Evolutionary conservation across 2,888 invertebrate species (phyloP), one percentile per base, ranked within the genome.

Genomic region (Plagodis dolabraria): DNA sequence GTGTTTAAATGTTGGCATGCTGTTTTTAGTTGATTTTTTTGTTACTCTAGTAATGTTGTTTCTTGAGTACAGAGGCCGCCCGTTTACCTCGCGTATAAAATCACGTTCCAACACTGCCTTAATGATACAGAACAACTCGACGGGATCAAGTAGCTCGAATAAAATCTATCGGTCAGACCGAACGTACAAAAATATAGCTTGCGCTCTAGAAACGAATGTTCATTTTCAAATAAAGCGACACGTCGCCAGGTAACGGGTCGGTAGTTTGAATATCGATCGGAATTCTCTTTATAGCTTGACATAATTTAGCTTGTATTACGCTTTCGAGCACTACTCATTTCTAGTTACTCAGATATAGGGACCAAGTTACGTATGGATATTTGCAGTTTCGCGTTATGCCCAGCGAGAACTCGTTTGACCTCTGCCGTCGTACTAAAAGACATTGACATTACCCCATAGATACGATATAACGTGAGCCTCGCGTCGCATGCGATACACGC

Each of bases 401-500:
- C n/a, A 38, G 65, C 65, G 65, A 64, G 65, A 63, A 63, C 59
- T 63, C 55, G 58, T 58, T 67, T 59, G 9, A 62, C 62, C 44
- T 53, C 46, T 72, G 70, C 65, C 71, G 66, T 67, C 66, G 60
- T 77, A 76, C 80, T 79, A 83, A 90, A 89, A 91, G 90, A 90
- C 90, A 90, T 83, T 79, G 70, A 77, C 73, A 77, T 80, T 40
- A 7, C n/a, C 83, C 82, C 79, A 79, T 78, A 77, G 72, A 75
- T 77, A n/a, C 22, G 45, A 35, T 36, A 40, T 70, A 75, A 71
- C 65, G 66, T 63, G 66, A 69, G 72, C 74, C 73, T 63, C 64
- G 70, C 70, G 69, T 75, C 78, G 74, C 53, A 38, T 77, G 71
- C 75, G 53, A 50, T 58, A 36, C 53, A 44, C 70, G 73, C 47